Percentiles rank a stretch among this genome's conserved stretches.
phyloP scores from a whole-genome alignment of 2,797 vertebrate species.

The Cygnus olor region DNA sequence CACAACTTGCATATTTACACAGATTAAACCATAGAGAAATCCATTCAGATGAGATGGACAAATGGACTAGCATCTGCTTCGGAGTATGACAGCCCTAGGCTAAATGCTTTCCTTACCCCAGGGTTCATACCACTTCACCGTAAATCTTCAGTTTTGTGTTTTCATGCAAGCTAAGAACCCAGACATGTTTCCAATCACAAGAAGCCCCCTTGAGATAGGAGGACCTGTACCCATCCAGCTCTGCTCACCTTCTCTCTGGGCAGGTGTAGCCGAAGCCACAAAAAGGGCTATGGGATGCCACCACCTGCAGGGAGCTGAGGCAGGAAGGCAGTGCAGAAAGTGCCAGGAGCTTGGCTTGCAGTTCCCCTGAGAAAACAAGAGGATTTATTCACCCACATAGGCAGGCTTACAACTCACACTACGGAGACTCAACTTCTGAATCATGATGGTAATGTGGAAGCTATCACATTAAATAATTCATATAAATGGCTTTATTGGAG shows the following conservation, averaged over 20 bases:
- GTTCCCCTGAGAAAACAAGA: constrained; percentile 20
- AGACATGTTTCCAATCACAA: not conserved
- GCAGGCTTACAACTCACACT: constrained; percentile 12
- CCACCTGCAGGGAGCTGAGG: not conserved
- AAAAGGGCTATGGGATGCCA: not conserved
- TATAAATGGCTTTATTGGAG: not conserved
- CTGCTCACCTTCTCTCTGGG: not conserved
- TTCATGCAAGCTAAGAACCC: not conserved
- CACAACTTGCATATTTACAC: not conserved
- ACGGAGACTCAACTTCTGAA: constrained; percentile 44
- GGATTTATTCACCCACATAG: constrained; percentile 36
- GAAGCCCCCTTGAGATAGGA: not conserved
- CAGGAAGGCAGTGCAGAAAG: not conserved
- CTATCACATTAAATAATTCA: constrained; percentile 3
- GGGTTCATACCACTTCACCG: not conserved
- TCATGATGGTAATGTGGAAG: constrained; percentile 37
- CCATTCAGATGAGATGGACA: not conserved
- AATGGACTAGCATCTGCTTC: not conserved
- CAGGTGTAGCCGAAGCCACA: not conserved
- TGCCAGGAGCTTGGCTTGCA: constrained; percentile 11
- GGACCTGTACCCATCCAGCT: not conserved
- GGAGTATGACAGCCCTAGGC: not conserved
- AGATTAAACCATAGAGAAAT: not conserved
- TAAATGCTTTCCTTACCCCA: not conserved
- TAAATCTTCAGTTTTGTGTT: not conserved